Evolutionary conservation across 1,140 invertebrate genomes (phyloP), one percentile per base, ranked within the genome.

Genomic region (Listronotus bonariensis): DNA sequence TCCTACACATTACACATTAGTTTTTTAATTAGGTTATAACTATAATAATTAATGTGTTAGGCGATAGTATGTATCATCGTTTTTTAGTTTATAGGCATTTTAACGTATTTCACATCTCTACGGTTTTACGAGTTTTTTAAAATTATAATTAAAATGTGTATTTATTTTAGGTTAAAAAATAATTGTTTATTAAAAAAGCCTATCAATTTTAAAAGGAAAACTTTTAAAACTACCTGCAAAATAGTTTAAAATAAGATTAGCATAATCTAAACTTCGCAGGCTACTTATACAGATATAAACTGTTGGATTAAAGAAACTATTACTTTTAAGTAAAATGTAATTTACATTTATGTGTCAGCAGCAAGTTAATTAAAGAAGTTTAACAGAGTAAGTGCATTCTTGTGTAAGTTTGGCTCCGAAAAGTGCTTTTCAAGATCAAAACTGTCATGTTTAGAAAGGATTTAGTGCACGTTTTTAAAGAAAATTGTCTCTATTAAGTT

Each of bases 311-410:
- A 52, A 38, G 41, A 45, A 45, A 49, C 58, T 66, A 71, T 67
- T 68, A 71, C 60, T 71, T 71, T 68, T 57, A 34, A 64, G 69
- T 46, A 57, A 60, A 66, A 60, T 68, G 68, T 70, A 74, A 74
- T 74, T 71, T 72, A 69, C 71, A 72, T 74, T 71, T 71, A 73
- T 68, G 67, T 67, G 71, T 69, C 73, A 71, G 71, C 69, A 72
- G 67, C 65, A 53, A 72, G 69, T 73, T 74, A 72, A 74, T 74
- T 74, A 74, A 74, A 74, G 69, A 74, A 74, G 69, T 74, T 52
- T 72, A 72, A 63, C 71, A 62, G 71, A 73, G 71, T 74, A 73
- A 74, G 73, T 74, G 73, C 71, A 74, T 74, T 74, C 71, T 73
- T 72, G 73, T 74, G 73, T 74, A 68, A 71, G 58, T 49, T 52